Conservation (phyloP, 2,888 invertebrate species). For the Euzophera pinguis region DNA sequence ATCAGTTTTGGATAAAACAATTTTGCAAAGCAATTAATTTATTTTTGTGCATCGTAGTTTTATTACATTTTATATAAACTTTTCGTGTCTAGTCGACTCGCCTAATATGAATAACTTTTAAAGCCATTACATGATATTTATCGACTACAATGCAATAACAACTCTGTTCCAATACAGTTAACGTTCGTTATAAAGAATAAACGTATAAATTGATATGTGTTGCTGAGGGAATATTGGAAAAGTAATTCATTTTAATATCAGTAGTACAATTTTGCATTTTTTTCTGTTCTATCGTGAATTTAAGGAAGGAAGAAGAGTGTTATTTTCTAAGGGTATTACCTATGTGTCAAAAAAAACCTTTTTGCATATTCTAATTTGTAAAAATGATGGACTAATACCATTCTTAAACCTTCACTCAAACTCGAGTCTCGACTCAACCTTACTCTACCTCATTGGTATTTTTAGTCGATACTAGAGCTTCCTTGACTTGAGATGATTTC, state of each 20-base stretch:
- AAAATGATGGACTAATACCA: too few species aligned
- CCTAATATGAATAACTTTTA: conserved; percentile 29
- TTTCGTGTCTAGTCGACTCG: neutral
- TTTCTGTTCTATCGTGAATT: too few species aligned
- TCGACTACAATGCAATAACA: conserved; percentile 8
- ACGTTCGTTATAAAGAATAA: conserved; percentile 21
- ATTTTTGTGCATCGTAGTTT: too few species aligned
- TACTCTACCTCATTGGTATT: too few species aligned
- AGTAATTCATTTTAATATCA: conserved; percentile 49
- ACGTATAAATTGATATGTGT: conserved; percentile 21
- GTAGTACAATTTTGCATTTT: conserved; percentile 22
- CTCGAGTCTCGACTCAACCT: too few species aligned
- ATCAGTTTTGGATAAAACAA: neutral
- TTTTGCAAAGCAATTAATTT: neutral
- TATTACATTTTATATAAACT: neutral
- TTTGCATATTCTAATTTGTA: too few species aligned
- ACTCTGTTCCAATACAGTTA: conserved; percentile 17
- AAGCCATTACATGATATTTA: conserved; percentile 48
- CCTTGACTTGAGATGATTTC: too few species aligned
- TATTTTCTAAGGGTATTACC: too few species aligned
- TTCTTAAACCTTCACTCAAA: too few species aligned
- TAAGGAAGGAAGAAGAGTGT: too few species aligned
- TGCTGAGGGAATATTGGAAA: conserved; percentile 28
- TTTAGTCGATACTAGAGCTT: too few species aligned
- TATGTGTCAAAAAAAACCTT: too few species aligned